Percentiles rank a stretch among this genome's conserved stretches.
Evolutionary conservation across 2,888 invertebrate species (phyloP).

Genomic region (Tenthredo amoena): DNA sequence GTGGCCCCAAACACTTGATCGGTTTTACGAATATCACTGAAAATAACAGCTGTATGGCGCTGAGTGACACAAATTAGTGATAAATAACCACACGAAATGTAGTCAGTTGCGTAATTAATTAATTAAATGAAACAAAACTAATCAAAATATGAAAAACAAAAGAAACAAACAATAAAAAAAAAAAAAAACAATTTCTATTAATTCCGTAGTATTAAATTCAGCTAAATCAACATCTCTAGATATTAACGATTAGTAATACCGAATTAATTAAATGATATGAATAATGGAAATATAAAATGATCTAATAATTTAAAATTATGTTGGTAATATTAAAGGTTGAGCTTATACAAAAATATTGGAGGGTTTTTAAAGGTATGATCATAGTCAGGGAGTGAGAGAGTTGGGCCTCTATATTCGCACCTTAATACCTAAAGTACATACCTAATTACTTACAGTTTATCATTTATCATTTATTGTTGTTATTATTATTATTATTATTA

Average conservation of each 20-base stretch:
- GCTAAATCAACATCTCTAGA: conserved; percentile 19
- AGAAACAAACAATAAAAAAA: background rate
- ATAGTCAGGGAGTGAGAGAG: conserved; percentile 45
- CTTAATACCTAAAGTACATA: conserved; percentile 65
- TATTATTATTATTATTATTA: conserved; percentile 67
- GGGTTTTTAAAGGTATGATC: conserved; percentile 43
- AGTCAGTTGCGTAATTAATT: background rate
- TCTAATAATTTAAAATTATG: conserved; percentile 51
- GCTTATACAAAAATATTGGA: conserved; percentile 60
- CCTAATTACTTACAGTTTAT: conserved; percentile 71
- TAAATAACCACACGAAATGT: background rate
- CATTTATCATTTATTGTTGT: conserved; percentile 61
- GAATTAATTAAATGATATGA: conserved; percentile 1
- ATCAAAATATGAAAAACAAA: background rate
- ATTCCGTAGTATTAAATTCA: background rate
- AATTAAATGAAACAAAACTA: background rate
- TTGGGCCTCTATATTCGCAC: conserved; percentile 55
- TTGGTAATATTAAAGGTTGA: conserved; percentile 39
- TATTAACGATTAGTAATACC: conserved; percentile 6
- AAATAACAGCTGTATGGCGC: conserved; percentile 4
- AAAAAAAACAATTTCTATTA: background rate
- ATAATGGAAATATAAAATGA: conserved; percentile 40
- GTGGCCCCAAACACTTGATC: conserved; percentile 62
- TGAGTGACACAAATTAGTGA: background rate
- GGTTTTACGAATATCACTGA: conserved; percentile 45